These are phyloP conservation scores for Watsonalla cultraria DNA, from an alignment of 2,888 invertebrate genomes.

Conservation along the genomic window DNA sequence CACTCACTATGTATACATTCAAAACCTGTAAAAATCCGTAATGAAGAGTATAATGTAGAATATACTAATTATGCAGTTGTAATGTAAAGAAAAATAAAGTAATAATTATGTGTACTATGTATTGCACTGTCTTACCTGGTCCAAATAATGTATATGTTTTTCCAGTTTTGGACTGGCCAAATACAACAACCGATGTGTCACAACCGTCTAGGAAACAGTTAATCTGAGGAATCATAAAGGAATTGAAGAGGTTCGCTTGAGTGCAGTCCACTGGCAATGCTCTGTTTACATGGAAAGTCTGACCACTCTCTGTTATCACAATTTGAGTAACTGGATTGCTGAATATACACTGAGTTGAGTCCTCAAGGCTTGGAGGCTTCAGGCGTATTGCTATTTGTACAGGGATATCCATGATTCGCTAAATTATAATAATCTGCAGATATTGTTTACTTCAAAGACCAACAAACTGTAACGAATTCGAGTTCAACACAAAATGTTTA, in stretches of 20 bases:
- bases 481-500: too few species aligned
- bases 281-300: slow-evolving; percentile 74
- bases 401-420: slow-evolving; percentile 81
- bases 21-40: slow-evolving; percentile 50
- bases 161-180: slow-evolving; percentile 83
- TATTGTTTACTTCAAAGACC: neutral
- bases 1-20: slow-evolving; percentile 80
- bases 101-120: too few species aligned
- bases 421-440: neutral
- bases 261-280: slow-evolving; percentile 79
- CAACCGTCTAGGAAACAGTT: slow-evolving; percentile 85
- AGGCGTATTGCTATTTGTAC: slow-evolving; percentile 85
- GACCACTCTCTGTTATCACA: slow-evolving; percentile 79
- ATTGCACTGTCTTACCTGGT: slow-evolving; percentile 67
- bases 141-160: slow-evolving; percentile 87
- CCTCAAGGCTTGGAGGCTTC: slow-evolving; percentile 77
- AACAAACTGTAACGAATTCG: too few species aligned
- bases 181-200: slow-evolving; percentile 85
- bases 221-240: slow-evolving; percentile 82
- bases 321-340: slow-evolving; percentile 79
- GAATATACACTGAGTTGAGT: slow-evolving; percentile 78
- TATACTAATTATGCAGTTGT: neutral
- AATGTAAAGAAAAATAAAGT: neutral
- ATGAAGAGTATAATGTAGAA: neutral
- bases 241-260: slow-evolving; percentile 81